Base-by-base conservation (phyloP, 1,140 invertebrate genomes). In the Pseudomyrmex sp. region DNA sequence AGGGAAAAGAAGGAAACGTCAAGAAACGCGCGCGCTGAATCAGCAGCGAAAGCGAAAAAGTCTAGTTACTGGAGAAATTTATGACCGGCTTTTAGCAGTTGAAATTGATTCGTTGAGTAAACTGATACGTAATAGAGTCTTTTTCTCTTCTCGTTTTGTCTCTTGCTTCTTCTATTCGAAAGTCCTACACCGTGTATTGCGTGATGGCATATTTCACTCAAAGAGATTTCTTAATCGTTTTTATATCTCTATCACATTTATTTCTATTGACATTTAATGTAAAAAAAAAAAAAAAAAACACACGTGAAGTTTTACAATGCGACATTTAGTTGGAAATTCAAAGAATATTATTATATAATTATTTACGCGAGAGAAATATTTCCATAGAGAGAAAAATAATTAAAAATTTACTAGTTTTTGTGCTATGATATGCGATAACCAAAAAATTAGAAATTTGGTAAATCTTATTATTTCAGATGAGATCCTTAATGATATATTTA, bases 91-190 rank as follows among this genome's bases (percentile, higher is more conserved):
- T 88, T 91, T 91, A 90, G 86, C 88, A 82, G 80, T 68, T 88
- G 88, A 88, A 90, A 91, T 91, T 91, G 90, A 91, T 91, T 91
- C 85, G 88, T 83, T 88, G 83, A 90, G 90, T 91, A 91, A 91
- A 91, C 90, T 88, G 90, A 90, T 90, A 90, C 85, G 84, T 90
- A 91, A 91, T 89, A 83, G 89, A 85, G 61, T 90, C 85, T 84
- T 82, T 82, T 68, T 74, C 76, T 83, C 69, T 84, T 63, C 72
- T 85, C 70, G 75, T 73, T 88, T 76, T 75, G 52, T 83, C 84
- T 26, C 54, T 68, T 59, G 58, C 79, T 48, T 74, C 66, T 23
- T 46, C 66, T 59, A 61, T 59, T 50, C 66, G 54, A 80, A 70
- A 76, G 61, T 76, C 46, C 50, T 76, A 20, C n/a, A 35, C 20